Base-by-base conservation (phyloP, 1,140 invertebrate genomes). In the Ips typographus region DNA sequence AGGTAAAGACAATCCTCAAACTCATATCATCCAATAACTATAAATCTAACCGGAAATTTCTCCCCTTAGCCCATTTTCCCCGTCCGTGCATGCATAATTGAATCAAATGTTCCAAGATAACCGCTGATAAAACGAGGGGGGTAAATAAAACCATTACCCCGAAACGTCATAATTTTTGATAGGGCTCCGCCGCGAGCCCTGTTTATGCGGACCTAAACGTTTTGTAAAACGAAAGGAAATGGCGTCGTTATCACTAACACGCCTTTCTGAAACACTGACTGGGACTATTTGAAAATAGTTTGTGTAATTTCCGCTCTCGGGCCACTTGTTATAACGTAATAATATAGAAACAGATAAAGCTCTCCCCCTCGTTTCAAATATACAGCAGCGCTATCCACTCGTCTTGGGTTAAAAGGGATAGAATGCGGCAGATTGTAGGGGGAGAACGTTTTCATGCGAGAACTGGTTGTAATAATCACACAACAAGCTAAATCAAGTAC, bases 261-360 rank as follows among this genome's bases (percentile, higher is more conserved):
- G 72, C 72, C 51, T 67, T 72, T 56, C 75, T 76, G 75, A 76
- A 77, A 77, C 75, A 77, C 73, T 73, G 74, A 76, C 65, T 75
- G 76, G 70, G 74, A 77, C 75, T 76, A 77, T 77, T 77, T 72
- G 77, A 77, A 77, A 77, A 77, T 77, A 77, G 77, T 77, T 77
- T 77, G 74, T 77, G 77, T 77, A 77, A 77, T 77, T 77, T 77
- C 77, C 77, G 77, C 71, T 77, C 69, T 74, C 72, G 68, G 73
- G 75, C 75, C 77, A 77, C 77, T 77, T 77, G 77, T 77, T 77
- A 77, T 77, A 77, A 75, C 74, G 75, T 75, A 76, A 77, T 77
- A 76, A 76, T 75, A 75, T 76, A 74, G 69, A 69, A 61, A 68
- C 65, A 76, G 75, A 76, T 71, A 72, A 71, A 71, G 52, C 36